Base-by-base conservation (phyloP, 1,140 invertebrate species). In the Mamestra configurata region DNA sequence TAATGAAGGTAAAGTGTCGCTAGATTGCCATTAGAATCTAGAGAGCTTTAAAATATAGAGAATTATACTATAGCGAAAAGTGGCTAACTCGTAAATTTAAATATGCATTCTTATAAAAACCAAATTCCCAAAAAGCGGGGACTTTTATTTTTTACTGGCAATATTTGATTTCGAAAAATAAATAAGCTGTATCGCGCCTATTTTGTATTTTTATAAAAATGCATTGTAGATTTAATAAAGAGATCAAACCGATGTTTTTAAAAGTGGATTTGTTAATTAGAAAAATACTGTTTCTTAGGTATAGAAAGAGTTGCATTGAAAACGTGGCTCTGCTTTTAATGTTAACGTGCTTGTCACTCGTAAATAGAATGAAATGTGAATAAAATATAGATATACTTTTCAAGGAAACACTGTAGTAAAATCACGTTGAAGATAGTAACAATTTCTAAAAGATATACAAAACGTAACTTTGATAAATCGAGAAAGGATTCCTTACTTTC, bases 271-370 rank as follows among this genome's bases (percentile, higher is more conserved):
- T 81, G 85, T 82, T 78, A 82, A 79, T 88, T 92, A 90, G 89
- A 93, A 92, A 93, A 93, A 92, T 92, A 94, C 88, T 89, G 83
- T 80, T 92, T 90, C 83, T 90, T 89, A 88, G 81, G 64, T 84
- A 82, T 90, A 91, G 88, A 91, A 87, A 90, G 88, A 86, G 73
- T 87, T 89, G 89, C 82, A 86, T 86, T 87, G 82, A 83, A 88
- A 86, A 89, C 81, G 55, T 79, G 79, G 66, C 84, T 86, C 84
- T 84, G 84, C 82, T 82, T 68, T 80, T 73, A 72, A 55, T 72
- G 35, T 75, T 64, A 76, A 77, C 35, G 73, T 78, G 59, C 49
- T 75, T 79, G 68, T 77, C 79, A 82, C 77, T 64, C 75, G 61
- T 82, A 73, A 80, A 71, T 79, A 57, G 22, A 83, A 61, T 76